These are phyloP conservation scores for Erythrolamprus reginae DNA, from an alignment of 2,113 vertebrate species.

Conservation along the genomic window DNA sequence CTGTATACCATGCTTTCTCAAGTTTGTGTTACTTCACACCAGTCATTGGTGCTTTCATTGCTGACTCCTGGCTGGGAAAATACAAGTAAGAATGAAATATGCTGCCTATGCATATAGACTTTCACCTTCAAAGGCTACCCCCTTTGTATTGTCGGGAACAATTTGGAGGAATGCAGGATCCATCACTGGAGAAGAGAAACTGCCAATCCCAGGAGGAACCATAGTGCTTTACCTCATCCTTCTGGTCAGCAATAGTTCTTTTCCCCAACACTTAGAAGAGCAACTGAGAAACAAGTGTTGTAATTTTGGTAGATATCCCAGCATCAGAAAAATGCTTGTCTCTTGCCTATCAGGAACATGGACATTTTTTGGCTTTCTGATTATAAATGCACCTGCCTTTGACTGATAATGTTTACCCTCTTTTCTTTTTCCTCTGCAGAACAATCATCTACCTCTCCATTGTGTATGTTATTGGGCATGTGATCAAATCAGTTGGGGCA, in stretches of 20 bases:
- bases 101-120: not conserved
- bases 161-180: not conserved
- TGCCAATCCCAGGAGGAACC: not conserved
- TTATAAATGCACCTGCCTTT: not conserved
- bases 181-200: not conserved
- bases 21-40: slow-evolving; percentile 96
- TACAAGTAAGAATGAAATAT: slow-evolving; percentile 79
- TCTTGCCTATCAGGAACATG: not conserved
- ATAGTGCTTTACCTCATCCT: not conserved
- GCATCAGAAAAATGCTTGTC: slow-evolving; percentile 7
- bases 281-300: slow-evolving; percentile 11
- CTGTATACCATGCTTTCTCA: slow-evolving; percentile 91
- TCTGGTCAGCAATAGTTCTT: slow-evolving; percentile 15
- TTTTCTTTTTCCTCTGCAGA: slow-evolving; percentile 68
- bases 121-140: not conserved
- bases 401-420: slow-evolving; percentile 43
- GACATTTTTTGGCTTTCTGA: not conserved
- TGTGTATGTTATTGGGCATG: slow-evolving; percentile 90
- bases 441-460: slow-evolving; percentile 95
- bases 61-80: slow-evolving; percentile 96
- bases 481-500: slow-evolving; percentile 92
- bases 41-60: slow-evolving; percentile 88
- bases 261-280: not conserved
- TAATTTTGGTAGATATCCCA: not conserved
- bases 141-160: not conserved